Conservation (phyloP, 2,888 invertebrate species). For the Melangyna quadrimaculata region DNA sequence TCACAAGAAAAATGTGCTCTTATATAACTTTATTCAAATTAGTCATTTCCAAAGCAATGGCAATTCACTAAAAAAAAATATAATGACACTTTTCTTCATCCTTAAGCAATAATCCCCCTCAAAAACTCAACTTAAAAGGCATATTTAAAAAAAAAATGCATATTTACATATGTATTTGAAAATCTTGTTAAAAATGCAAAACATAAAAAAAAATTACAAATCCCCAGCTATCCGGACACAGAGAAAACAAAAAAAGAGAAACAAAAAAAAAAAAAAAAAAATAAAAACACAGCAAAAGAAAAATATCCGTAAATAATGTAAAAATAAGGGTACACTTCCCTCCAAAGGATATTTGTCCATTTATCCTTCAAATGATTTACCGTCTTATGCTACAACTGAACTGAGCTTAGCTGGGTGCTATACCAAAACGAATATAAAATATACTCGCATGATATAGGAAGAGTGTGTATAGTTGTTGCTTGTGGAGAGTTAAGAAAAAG, state of each 20-base stretch:
- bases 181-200: conserved; percentile 23
- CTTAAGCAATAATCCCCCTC: background rate
- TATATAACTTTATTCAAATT: background rate
- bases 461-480: background rate
- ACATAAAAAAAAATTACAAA: conserved; percentile 31
- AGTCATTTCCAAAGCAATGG: background rate
- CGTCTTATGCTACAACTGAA: conserved; percentile 29
- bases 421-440: conserved; percentile 38
- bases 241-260: background rate
- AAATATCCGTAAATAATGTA: conserved; percentile 58
- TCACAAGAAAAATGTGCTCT: no score
- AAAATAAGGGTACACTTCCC: conserved; percentile 60
- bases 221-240: conserved; percentile 7
- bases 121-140: background rate
- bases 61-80: background rate
- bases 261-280: background rate
- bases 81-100: background rate
- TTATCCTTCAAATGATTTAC: conserved; percentile 70
- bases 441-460: conserved; percentile 35
- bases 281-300: background rate
- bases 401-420: background rate
- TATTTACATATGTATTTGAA: conserved; percentile 16
- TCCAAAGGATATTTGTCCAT: conserved; percentile 69
- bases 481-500: background rate
- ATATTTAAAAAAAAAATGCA: background rate